These are phyloP conservation scores for Uloborus plumipes DNA, from an alignment of 2,888 invertebrate genomes.

Conservation along the genomic window DNA sequence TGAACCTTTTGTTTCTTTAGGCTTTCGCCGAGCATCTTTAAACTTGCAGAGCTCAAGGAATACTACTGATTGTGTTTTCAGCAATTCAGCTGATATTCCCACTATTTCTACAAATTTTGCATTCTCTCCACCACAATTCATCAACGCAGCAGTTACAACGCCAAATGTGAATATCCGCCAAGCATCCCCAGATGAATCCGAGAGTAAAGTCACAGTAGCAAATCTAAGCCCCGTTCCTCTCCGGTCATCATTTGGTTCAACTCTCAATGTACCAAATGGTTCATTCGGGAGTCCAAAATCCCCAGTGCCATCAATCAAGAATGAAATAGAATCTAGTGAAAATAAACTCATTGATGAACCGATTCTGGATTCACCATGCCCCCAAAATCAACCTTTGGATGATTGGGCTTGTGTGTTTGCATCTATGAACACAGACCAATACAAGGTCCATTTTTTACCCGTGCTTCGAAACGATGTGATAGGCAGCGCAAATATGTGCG, in stretches of 20 bases:
- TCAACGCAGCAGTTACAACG: neutral
- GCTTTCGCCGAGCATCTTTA: slow-evolving; percentile 32
- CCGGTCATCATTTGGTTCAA: slow-evolving; percentile 23
- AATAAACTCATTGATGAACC: neutral
- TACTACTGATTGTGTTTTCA: slow-evolving; percentile 35
- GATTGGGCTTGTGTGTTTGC: slow-evolving; percentile 51
- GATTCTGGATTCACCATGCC: neutral
- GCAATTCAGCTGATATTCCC: neutral
- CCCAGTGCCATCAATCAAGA: neutral
- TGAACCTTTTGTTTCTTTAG: slow-evolving; percentile 12
- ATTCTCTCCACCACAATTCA: neutral
- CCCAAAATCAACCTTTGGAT: slow-evolving; percentile 1
- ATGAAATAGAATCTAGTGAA: neutral
- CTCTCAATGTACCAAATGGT: slow-evolving; percentile 24
- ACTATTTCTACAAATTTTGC: neutral
- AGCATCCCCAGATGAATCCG: slow-evolving; percentile 66
- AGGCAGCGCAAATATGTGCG: slow-evolving; percentile 1
- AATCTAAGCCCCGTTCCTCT: slow-evolving; percentile 65
- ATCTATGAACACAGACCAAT: slow-evolving; percentile 22
- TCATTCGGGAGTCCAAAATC: neutral
- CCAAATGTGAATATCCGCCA: slow-evolving; percentile 66
- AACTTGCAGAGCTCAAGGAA: slow-evolving; percentile 32
- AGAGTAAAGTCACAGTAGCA: slow-evolving; percentile 67
- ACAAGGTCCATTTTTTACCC: slow-evolving; percentile 25
- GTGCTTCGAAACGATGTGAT: slow-evolving; percentile 18